Evolutionary conservation across 2,113 vertebrate genomes (phyloP).

Genomic region (Amphiprion ocellaris): DNA sequence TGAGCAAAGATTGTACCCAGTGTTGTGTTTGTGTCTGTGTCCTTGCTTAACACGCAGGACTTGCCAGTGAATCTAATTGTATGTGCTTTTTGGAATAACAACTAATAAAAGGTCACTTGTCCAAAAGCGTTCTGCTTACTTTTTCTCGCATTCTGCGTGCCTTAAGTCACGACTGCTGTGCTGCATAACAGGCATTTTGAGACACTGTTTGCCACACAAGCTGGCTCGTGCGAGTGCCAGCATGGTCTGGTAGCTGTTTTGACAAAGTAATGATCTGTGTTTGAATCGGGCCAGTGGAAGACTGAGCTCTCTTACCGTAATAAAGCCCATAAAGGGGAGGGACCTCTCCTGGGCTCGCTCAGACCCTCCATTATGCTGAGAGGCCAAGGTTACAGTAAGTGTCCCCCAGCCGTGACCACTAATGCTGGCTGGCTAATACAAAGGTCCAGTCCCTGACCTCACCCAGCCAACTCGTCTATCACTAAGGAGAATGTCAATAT

Average conservation of each 20-base stretch:
- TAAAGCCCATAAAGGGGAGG: conserved; percentile 69
- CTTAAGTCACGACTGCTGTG: conserved; percentile 60
- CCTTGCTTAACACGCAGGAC: conserved; percentile 28
- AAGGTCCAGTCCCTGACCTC: conserved; percentile 73
- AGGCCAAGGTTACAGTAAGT: conserved; percentile 78
- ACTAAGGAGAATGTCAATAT: conserved; percentile 85
- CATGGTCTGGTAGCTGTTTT: conserved; percentile 79
- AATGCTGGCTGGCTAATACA: conserved; percentile 65
- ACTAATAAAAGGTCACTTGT: conserved; percentile 76
- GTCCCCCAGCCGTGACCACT: conserved; percentile 75
- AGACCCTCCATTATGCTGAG: conserved; percentile 72
- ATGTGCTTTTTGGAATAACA: conserved; percentile 70
- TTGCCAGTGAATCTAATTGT: conserved; percentile 64
- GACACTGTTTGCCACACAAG: conserved; percentile 52
- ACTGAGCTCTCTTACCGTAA: conserved; percentile 77
- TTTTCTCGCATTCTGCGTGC: conserved; percentile 50
- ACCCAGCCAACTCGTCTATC: conserved; percentile 76
- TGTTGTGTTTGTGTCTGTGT: conserved; percentile 50
- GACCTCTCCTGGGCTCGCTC: conserved; percentile 61
- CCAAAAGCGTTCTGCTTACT: conserved; percentile 64
- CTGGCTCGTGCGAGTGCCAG: conserved; percentile 56
- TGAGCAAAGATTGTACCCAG: conserved; percentile 35
- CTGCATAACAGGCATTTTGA: conserved; percentile 51
- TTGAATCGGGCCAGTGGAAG: conserved; percentile 68
- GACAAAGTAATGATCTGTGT: conserved; percentile 79